Base-by-base conservation (phyloP, 2,888 invertebrate species). In the Protodeltote pygarga region DNA sequence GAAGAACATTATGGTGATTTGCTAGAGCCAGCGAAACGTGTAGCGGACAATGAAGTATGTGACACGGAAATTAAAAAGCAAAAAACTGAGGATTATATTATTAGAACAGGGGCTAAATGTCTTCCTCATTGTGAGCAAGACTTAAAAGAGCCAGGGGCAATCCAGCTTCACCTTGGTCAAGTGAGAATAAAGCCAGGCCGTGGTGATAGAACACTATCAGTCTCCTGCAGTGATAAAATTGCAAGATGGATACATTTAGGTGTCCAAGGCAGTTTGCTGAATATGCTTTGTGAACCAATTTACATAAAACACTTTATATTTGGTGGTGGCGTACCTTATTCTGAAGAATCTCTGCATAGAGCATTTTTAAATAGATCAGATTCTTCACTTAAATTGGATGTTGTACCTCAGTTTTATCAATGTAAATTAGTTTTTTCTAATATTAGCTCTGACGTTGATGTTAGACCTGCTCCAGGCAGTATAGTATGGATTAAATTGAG, bases 221-320 rank as follows among this genome's bases (percentile, higher is more conserved):
- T 98, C 70, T 98, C 98, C 0, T 99, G 98, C 83, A 98, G 98
- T 83, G 98, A 99, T 85, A 99, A 99, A 93, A 89, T 99, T 8
- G 95, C 97, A 2, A 95, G 95, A 71, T 99, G 98, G 98, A 95
- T 96, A 75, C 90, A 96, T 50, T 77, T 97, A 19, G 98, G 98
- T 0, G 78, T 97, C 15, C 98, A 97, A 90, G 98, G 98, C 2
- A 94, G 96, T 2, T 85, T 98, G 2, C 77, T 98, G 32, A 94
- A 94, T 53, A 81, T 94, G 50, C 79, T 98, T 15, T 81, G 89
- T 2, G 73, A 91, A 46, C 95, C 96, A 6, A 93, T 98, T 71
- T 95, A 94, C 78, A 86, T 98, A 0, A 85, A 92, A 39, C 93
- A 94, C 38, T 93, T 97, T 47, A 94, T 95, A 39, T 94, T 98